phyloP scores from a whole-genome alignment of 1,140 invertebrate genomes.

The Frieseomelitta varia region DNA sequence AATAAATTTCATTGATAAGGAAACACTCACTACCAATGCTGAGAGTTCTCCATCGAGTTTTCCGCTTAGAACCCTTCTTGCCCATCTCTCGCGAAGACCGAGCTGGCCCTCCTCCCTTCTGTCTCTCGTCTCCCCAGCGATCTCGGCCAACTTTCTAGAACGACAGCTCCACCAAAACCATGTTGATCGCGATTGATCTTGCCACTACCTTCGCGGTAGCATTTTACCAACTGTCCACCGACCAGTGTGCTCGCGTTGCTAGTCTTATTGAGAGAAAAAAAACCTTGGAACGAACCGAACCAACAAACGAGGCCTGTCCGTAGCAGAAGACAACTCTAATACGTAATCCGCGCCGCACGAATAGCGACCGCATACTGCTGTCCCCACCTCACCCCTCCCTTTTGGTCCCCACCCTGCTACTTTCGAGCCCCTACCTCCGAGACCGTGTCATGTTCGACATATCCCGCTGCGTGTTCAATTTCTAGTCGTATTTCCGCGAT shows the following conservation, averaged over 20 bases:
- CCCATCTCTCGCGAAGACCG: conserved; percentile 77
- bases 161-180: conserved; percentile 51
- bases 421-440: neutral
- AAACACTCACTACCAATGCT: conserved; percentile 80
- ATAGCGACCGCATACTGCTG: conserved; percentile 74
- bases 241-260: conserved; percentile 1
- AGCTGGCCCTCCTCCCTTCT: conserved; percentile 45
- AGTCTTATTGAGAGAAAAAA: conserved; percentile 2
- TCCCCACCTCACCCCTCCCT: conserved; percentile 66
- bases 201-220: conserved; percentile 64
- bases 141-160: conserved; percentile 57
- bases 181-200: conserved; percentile 44
- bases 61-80: conserved; percentile 81
- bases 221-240: conserved; percentile 52
- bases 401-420: conserved; percentile 48
- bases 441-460: conserved; percentile 15
- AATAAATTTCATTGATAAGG: conserved; percentile 8
- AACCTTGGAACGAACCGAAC: conserved; percentile 28
- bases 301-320: conserved; percentile 24
- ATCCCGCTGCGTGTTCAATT: neutral
- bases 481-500: neutral
- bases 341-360: conserved; percentile 66
- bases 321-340: conserved; percentile 51
- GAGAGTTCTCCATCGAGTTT: conserved; percentile 81
- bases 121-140: conserved; percentile 53